These are phyloP conservation scores for Malacoctenus gilli DNA, from an alignment of 2,797 vertebrate species.

Conservation along the genomic window DNA sequence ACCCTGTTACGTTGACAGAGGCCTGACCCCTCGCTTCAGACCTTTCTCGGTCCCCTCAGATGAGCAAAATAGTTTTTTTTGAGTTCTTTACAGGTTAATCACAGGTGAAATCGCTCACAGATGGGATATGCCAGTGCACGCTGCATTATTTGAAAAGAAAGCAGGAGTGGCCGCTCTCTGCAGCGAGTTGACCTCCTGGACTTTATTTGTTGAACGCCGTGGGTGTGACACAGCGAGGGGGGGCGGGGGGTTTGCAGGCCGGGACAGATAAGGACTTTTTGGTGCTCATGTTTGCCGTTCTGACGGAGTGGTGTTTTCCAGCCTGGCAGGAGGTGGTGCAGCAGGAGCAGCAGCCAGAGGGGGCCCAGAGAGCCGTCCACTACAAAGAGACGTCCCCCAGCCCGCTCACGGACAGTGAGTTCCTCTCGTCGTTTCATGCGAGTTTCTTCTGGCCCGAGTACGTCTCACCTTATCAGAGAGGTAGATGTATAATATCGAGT, in stretches of 20 bases:
- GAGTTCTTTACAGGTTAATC: no score
- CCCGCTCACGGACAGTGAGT: slow-evolving; percentile 86
- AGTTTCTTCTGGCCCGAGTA: no score
- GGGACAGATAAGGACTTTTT: slow-evolving; percentile 8
- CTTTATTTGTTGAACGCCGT: slow-evolving; percentile 23
- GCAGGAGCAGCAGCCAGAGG: slow-evolving; percentile 65
- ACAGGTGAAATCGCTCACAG: no score
- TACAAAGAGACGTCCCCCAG: slow-evolving; percentile 86
- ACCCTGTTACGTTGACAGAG: slow-evolving; percentile 59
- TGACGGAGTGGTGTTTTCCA: slow-evolving; percentile 58
- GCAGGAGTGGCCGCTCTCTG: slow-evolving; percentile 13
- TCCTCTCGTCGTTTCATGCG: no score
- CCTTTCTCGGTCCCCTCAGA: no score
- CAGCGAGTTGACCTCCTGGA: slow-evolving; percentile 30
- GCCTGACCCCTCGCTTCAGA: no score
- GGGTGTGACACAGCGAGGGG: slow-evolving; percentile 24
- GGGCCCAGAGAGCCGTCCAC: slow-evolving; percentile 78
- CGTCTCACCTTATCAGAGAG: no score
- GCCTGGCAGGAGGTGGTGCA: slow-evolving; percentile 93
- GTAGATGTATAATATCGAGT: no score
- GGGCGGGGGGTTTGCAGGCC: background rate
- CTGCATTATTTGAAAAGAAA: slow-evolving; percentile 45
- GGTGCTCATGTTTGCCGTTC: background rate
- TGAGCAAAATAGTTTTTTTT: no score
- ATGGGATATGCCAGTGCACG: no score